Evolutionary conservation across 2,888 invertebrate genomes (phyloP), one percentile per base, ranked within the genome.

Genomic region (Colletes collaris): DNA sequence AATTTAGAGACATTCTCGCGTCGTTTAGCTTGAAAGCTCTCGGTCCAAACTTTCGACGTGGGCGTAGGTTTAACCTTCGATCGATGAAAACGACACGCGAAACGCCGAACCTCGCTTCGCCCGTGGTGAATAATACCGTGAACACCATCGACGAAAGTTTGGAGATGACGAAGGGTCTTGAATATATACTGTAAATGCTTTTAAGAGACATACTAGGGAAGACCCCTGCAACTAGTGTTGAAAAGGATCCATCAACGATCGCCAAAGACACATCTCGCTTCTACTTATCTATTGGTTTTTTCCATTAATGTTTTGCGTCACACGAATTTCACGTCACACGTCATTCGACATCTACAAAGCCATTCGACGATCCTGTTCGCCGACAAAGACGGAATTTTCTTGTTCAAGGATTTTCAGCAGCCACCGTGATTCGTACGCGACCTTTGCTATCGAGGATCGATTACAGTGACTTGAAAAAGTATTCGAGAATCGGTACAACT

Each of bases 211-310:
- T 59, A 60, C 46, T 69, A 80, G 80, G 81, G 80, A 81, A 72
- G 76, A 81, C 81, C 81, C 81, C 80, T 72, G 72, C 81, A 63
- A 73, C 50, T 82, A 82, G 81, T 55, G 76, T 80, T 70, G 4
- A 62, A 81, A 82, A 80, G 80, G 80, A 82, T 82, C 81, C 81
- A 82, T 82, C 73, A 69, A 80, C 81, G 81, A 82, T 82, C 81
- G 81, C 81, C 65, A 76, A 68, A 69, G 35, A 80, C 80, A 81
- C 79, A 68, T 76, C 35, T 76, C 80, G 80, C 81, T 81, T 75
- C 62, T 76, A 79, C 60, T 70, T 78, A 68, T 75, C 71, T 58
- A 65, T 82, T 77, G 58, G 58, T 79, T 79, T 40, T 27, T 62
- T 70, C 52, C 80, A 66, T 80, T 71, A 72, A 71, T 70, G 69